A percentile compares a stretch with the other conserved stretches of the same genome.
These are phyloP conservation scores for Onychomys torridus DNA, from an alignment of 2,797 vertebrate species.

Conservation along the genomic window DNA sequence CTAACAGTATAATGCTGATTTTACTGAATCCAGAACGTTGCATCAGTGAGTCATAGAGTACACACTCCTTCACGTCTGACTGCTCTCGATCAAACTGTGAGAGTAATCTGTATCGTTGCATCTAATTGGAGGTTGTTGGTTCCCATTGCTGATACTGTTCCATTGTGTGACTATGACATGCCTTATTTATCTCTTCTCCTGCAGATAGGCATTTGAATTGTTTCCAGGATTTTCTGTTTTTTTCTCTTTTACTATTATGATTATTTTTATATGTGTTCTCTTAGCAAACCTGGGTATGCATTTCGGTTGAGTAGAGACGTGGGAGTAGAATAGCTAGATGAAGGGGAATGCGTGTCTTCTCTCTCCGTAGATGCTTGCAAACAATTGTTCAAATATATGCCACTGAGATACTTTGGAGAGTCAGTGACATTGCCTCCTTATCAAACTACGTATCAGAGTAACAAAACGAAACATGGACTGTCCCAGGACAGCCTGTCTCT, in stretches of 20 bases:
- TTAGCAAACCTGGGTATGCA: neutral
- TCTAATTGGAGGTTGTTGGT: neutral
- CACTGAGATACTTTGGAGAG: neutral
- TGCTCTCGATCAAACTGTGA: conserved; percentile 14
- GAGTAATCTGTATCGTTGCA: neutral
- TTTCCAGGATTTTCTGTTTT: conserved; percentile 14
- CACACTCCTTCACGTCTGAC: conserved; percentile 3
- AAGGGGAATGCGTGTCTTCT: neutral
- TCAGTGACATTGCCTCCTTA: neutral
- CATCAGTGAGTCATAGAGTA: neutral
- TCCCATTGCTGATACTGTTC: neutral
- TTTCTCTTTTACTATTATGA: neutral
- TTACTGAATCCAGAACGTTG: neutral
- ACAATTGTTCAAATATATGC: conserved; percentile 40
- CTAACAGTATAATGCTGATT: neutral
- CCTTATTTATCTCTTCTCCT: conserved; percentile 18
- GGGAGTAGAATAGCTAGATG: neutral
- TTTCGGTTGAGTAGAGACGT: conserved; percentile 1
- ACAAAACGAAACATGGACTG: conserved; percentile 4
- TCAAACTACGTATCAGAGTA: neutral
- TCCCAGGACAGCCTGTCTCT: neutral
- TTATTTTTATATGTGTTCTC: conserved; percentile 20
- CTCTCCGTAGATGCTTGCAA: conserved; percentile 15
- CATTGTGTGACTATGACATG: neutral
- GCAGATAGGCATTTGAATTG: neutral